These are phyloP conservation scores for Dipodomys stephensi DNA, from an alignment of 2,113 vertebrate species.

Conservation along the genomic window DNA sequence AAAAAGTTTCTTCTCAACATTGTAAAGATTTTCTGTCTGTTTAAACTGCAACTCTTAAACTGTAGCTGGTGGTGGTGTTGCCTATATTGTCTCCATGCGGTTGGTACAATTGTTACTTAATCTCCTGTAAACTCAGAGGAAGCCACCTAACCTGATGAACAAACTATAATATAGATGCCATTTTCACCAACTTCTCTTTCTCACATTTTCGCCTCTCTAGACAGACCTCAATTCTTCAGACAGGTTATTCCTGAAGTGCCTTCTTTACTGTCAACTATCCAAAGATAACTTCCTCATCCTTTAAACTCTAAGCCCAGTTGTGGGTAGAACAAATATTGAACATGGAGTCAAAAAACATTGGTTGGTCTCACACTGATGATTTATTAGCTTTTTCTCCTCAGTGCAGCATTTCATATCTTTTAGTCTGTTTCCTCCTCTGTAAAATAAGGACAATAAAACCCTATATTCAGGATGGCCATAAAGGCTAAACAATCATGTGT, in stretches of 20 bases:
- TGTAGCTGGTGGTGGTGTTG: not conserved
- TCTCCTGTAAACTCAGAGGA: not conserved
- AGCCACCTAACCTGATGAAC: not conserved
- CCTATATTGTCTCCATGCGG: not conserved
- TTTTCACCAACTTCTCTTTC: not conserved
- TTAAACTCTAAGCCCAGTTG: not conserved
- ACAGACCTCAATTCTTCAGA: constrained; percentile 10
- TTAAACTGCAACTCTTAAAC: not conserved
- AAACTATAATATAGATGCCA: not conserved
- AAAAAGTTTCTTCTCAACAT: not conserved
- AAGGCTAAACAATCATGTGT: constrained; percentile 54
- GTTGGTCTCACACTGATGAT: not conserved
- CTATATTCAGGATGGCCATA: not conserved
- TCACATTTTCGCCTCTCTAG: not conserved
- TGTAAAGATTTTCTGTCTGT: not conserved
- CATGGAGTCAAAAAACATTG: not conserved
- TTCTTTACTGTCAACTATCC: constrained; percentile 7
- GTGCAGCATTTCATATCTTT: not conserved
- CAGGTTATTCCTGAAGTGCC: constrained; percentile 53
- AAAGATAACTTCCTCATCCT: not conserved
- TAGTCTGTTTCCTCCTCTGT: constrained; percentile 29
- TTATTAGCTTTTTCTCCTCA: constrained; percentile 23
- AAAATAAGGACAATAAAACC: constrained; percentile 56
- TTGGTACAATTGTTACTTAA: not conserved
- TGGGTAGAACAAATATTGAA: not conserved